Evolutionary conservation across 2,797 vertebrate species (phyloP), one percentile per base, ranked within the genome.

Genomic region (Diceros bicornis): DNA sequence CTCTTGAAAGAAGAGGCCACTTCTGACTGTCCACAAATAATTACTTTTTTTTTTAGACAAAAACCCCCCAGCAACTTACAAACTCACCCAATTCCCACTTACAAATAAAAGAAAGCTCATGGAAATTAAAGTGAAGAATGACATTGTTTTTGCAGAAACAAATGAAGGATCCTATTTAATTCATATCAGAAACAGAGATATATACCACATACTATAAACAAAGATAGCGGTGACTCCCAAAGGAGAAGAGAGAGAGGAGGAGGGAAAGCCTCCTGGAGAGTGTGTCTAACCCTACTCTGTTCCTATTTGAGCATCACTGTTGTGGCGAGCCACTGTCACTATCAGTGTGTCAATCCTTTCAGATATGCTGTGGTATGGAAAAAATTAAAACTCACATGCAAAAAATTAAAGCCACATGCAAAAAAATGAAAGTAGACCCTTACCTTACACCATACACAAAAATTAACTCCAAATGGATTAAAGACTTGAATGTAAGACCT

Each of bases 111-210:
- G 25, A 79, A 86, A 95, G 37, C 37, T 83, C 74, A 97, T 23
- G 77, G 93, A 97, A 94, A 89, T 85, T 87, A 91, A 87, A 89
- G 25, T 93, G 79, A 87, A 79, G 92, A 89, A 61, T 89, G 16
- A 68, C 32, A 86, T 71, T 91, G 25, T 71, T 89, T 97, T 52
- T 88, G 59, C 86, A 94, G 89, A 94, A 84, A 91, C 23, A 89
- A 89, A 79, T 57, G 11, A 71, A 4, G 29, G 23, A 37, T 82
- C 44, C 37, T 88, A 29, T 79, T 89, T 88, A 87, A 71, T 72
- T 92, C 50, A 44, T 55, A 50, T 55, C 55, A 75, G 61, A 96
- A 95, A 66, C 50, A 85, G 72, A 86, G 72, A 86, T 41, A 84
- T 14, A n/a, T 50, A 69, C 69, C 25, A 71, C 25, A 21, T 82